phyloP scores from a whole-genome alignment of 2,797 vertebrate species.

The Sebastes paucispinis region DNA sequence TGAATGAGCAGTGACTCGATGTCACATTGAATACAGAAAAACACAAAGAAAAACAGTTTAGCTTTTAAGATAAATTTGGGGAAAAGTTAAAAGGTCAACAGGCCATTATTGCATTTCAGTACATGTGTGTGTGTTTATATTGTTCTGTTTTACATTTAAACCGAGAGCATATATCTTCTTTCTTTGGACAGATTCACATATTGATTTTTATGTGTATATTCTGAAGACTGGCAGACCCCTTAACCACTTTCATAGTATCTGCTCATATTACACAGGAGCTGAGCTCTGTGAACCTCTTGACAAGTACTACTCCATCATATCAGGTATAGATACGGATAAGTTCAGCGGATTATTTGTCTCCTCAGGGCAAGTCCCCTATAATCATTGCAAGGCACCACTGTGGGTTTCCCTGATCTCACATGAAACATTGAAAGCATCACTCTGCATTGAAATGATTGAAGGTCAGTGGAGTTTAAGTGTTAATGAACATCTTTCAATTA shows the following conservation, averaged over 20 bases:
- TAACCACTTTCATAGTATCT: constrained; percentile 24
- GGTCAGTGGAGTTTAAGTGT: constrained; percentile 43
- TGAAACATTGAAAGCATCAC: not conserved
- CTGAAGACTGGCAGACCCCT: not conserved
- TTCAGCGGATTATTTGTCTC: constrained; percentile 53
- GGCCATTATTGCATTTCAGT: not conserved
- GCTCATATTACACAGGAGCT: constrained; percentile 35
- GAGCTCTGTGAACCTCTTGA: constrained; percentile 28
- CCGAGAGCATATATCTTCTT: not conserved
- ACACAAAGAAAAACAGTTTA: not conserved
- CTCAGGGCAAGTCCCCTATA: constrained; percentile 28
- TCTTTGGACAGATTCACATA: constrained; percentile 6
- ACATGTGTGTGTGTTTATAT: not conserved
- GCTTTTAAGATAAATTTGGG: not conserved
- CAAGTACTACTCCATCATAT: constrained; percentile 21
- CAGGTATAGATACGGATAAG: constrained; percentile 43
- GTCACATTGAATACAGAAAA: not conserved
- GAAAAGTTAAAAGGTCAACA: not conserved
- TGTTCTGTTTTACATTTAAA: not conserved
- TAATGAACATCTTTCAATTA: constrained; percentile 49
- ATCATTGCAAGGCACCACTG: constrained; percentile 25
- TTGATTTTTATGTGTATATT: constrained; percentile 16
- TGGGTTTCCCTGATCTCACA: constrained; percentile 25
- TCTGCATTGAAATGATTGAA: constrained; percentile 31
- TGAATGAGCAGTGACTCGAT: not conserved